Evolutionary conservation across 1,140 invertebrate species (phyloP), one percentile per base, ranked within the genome.

Genomic region (Brachionus angularis): DNA sequence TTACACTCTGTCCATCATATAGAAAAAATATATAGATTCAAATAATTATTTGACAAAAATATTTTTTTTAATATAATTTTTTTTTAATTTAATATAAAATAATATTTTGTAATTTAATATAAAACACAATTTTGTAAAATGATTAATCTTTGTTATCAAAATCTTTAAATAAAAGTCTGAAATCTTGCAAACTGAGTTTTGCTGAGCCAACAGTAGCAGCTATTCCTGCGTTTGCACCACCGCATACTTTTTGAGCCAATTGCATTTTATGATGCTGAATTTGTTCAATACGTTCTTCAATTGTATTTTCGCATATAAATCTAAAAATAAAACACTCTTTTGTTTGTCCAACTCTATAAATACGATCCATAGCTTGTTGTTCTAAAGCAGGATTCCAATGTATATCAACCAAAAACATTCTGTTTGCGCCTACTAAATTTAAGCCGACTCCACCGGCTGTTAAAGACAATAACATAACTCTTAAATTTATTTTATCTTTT

Each of bases 321-420:
- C 90, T 91, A 77, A 36, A 78, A 49, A 96, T 87, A 64, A 85
- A 84, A 0, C 94, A 91, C 76, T 85, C 77, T 77, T 88, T 89
- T 14, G 78, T 86, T 78, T 96, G 93, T 0, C 93, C 93, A 49
- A 94, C 87, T 31, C 93, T 83, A 81, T 94, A 92, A 49, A 95
- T 88, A 47, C 92, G 83, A 82, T 96, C 92, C 83, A 90, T 91
- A 0, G 92, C 91, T 79, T 96, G 92, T 4, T 87, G 82, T 81
- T 95, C 92, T 23, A 95, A 81, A 75, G 94, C 91, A 0, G 92
- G 93, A 84, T 96, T 96, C 92, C 93, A 96, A 79, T 96, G 92
- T 53, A 91, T 83, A 80, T 96, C 93, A 1, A 93, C 76, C 3
- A 97, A 77, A 46, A 96, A 86, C 8, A 97, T 82, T 81, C 95